A percentile compares a stretch with the other conserved stretches of the same genome.
phyloP scores from a whole-genome alignment of 2,888 invertebrate genomes.

The Agrilus cyanescens region DNA sequence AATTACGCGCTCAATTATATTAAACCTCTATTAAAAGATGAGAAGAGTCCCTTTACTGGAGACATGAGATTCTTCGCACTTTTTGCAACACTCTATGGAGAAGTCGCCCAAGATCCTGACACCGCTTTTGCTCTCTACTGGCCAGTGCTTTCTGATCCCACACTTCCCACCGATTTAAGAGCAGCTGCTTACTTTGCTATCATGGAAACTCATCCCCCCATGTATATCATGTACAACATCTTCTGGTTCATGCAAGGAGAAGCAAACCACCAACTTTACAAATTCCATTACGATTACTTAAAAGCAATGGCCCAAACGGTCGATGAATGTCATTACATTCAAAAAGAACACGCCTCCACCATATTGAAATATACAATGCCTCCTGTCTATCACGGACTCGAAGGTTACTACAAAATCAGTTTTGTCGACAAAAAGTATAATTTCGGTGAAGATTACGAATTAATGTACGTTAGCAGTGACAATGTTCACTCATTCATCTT shows the following conservation, averaged over 20 bases:
- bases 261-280: slow-evolving; percentile 4
- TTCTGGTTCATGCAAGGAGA: slow-evolving; percentile 5
- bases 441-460: slow-evolving; percentile 29
- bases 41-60: too few species aligned
- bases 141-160: slow-evolving; percentile 6
- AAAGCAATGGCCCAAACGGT: slow-evolving; percentile 12
- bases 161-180: slow-evolving; percentile 4
- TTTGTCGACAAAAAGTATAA: slow-evolving; percentile 34
- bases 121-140: slow-evolving; percentile 5
- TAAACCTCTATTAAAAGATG: too few species aligned
- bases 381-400: slow-evolving; percentile 22
- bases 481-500: slow-evolving; percentile 11
- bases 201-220: slow-evolving; percentile 7
- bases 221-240: slow-evolving; percentile 6
- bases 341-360: slow-evolving; percentile 27
- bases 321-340: slow-evolving; percentile 31
- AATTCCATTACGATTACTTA: slow-evolving; percentile 8
- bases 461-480: slow-evolving; percentile 17
- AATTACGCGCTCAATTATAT: too few species aligned
- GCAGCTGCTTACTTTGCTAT: slow-evolving; percentile 5
- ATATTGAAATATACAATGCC: slow-evolving; percentile 27
- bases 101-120: slow-evolving; percentile 1
- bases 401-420: slow-evolving; percentile 30
- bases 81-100: background rate
- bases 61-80: too few species aligned